A percentile compares a stretch with the other conserved stretches of the same genome.
Evolutionary conservation across 1,140 invertebrate genomes (phyloP).

Genomic region (Bombus huntii): DNA sequence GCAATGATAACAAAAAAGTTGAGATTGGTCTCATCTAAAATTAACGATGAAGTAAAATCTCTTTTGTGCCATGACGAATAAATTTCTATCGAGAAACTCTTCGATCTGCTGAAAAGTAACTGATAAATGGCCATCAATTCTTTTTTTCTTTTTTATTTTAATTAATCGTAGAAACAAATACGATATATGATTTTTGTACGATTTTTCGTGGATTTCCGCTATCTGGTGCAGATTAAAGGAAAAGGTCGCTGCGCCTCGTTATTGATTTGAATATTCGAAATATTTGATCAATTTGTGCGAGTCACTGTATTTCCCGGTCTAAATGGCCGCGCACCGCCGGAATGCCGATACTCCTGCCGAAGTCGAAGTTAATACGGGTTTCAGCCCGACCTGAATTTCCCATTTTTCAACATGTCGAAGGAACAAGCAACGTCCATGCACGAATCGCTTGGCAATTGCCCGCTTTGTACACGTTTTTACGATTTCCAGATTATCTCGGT

Average conservation of each 20-base stretch:
- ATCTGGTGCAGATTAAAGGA: not conserved
- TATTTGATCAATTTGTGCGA: conserved; percentile 2
- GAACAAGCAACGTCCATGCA: not conserved
- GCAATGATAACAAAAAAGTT: too few species aligned
- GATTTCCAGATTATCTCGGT: not conserved
- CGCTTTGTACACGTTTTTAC: not conserved
- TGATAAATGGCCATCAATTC: too few species aligned
- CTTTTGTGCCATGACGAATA: too few species aligned
- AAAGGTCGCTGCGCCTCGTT: not conserved
- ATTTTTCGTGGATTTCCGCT: too few species aligned
- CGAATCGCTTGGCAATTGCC: not conserved
- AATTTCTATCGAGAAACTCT: too few species aligned
- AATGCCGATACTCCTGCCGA: not conserved
- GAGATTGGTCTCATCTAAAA: too few species aligned
- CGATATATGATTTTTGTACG: too few species aligned
- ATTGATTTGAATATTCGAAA: not conserved
- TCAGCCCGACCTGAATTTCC: conserved; percentile 3
- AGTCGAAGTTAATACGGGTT: not conserved
- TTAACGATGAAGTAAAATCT: too few species aligned
- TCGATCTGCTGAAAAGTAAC: too few species aligned
- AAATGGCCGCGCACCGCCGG: not conserved
- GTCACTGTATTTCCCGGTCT: not conserved
- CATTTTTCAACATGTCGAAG: not conserved
- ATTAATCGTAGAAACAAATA: too few species aligned
- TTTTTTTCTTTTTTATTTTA: too few species aligned